These are phyloP conservation scores for Rhynchopsitta pachyrhyncha DNA, from an alignment of 2,113 vertebrate species.

Conservation along the genomic window DNA sequence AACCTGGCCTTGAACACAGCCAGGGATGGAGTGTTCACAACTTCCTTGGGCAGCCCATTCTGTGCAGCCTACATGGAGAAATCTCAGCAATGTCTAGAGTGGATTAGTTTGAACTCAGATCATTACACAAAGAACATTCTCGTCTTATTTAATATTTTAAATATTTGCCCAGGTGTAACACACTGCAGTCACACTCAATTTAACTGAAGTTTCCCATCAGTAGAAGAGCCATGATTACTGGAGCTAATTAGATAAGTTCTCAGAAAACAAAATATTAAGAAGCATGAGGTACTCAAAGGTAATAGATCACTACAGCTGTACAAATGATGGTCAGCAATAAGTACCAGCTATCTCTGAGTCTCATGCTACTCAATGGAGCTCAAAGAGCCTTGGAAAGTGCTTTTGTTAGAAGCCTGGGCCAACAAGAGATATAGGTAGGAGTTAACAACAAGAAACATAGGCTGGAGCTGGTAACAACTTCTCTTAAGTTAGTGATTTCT, in stretches of 20 bases:
- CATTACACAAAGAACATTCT: background rate
- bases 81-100: background rate
- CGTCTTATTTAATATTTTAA: background rate
- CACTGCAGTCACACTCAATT: background rate
- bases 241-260: background rate
- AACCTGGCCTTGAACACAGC: no score
- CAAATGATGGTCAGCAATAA: background rate
- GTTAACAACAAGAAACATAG: background rate
- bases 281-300: rapidly evolving
- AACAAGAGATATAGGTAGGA: background rate
- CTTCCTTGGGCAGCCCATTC: no score
- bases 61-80: background rate
- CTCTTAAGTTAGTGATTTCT: background rate
- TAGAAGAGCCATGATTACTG: background rate
- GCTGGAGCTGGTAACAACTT: background rate
- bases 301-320: background rate
- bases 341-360: background rate
- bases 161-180: background rate
- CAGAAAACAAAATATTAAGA: background rate
- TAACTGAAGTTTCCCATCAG: background rate
- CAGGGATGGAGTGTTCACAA: no score
- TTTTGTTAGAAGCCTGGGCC: background rate
- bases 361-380: background rate
- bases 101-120: background rate
- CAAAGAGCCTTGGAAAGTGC: background rate